Conservation (phyloP, 2,888 invertebrate genomes). For the Plagodis pulveraria region DNA sequence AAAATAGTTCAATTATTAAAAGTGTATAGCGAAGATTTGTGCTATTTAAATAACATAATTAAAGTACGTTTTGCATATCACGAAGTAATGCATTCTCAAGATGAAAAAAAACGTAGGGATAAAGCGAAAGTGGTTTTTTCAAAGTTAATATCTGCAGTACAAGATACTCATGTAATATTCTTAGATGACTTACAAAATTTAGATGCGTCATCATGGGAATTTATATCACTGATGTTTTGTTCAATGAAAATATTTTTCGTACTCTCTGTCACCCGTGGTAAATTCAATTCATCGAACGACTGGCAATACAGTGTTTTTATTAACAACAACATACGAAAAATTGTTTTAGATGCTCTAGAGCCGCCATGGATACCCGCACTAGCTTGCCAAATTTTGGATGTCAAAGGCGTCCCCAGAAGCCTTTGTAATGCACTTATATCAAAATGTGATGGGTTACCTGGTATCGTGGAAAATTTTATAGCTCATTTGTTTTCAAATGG, state of each 20-base stretch:
- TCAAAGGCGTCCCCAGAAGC: conserved; percentile 81
- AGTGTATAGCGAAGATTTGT: conserved; percentile 71
- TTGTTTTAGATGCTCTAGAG: conserved; percentile 69
- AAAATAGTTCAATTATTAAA: conserved; percentile 61
- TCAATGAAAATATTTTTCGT: conserved; percentile 65
- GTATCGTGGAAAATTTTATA: conserved; percentile 80
- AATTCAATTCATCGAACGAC: conserved; percentile 62
- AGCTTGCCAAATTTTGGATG: conserved; percentile 86
- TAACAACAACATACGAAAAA: conserved; percentile 67
- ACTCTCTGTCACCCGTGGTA: conserved; percentile 66
- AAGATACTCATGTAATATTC: conserved; percentile 63
- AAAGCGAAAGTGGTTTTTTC: conserved; percentile 70
- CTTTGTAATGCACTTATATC: conserved; percentile 73
- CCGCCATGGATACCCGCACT: conserved; percentile 72
- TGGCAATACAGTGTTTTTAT: conserved; percentile 76
- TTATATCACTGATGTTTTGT: conserved; percentile 62
- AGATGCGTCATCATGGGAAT: conserved; percentile 76
- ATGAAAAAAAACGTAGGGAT: conserved; percentile 62
- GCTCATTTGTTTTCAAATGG: conserved; percentile 78
- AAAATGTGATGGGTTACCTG: conserved; percentile 81
- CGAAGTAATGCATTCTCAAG: conserved; percentile 62
- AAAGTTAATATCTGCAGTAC: conserved; percentile 61
- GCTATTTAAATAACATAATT: conserved; percentile 81
- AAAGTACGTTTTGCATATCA: conserved; percentile 81
- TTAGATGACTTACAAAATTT: conserved; percentile 81